Percentiles rank a stretch among this genome's conserved stretches.
phyloP scores from a whole-genome alignment of 2,797 vertebrate species.

The Acridotheres tristis region DNA sequence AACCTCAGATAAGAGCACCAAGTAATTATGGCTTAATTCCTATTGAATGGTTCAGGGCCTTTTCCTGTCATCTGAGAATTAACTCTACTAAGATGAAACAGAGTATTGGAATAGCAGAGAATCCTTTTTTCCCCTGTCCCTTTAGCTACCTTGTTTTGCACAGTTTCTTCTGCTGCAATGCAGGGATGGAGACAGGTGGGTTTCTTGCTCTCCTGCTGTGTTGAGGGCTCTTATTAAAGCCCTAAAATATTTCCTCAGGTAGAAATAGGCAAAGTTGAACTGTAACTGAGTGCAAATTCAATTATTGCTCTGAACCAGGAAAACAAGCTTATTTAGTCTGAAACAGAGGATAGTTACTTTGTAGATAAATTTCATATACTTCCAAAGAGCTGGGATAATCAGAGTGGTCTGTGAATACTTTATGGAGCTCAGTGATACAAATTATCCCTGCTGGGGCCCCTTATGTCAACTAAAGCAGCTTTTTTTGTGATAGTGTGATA shows the following conservation, averaged over 20 bases:
- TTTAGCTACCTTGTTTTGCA: not conserved
- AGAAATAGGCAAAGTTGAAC: not conserved
- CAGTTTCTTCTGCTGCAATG: not conserved
- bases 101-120: not conserved
- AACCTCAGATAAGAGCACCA: not conserved
- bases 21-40: not conserved
- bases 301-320: not conserved
- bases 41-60: not conserved
- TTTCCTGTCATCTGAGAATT: conserved; percentile 2
- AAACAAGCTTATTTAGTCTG: not conserved
- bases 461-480: not conserved
- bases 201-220: not conserved
- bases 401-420: not conserved
- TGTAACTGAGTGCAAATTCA: not conserved
- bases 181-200: not conserved
- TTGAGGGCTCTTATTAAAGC: not conserved
- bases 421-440: not conserved
- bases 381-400: not conserved
- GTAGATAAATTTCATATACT: not conserved
- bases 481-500: not conserved
- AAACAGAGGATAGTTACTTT: not conserved
- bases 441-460: not conserved
- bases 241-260: not conserved
- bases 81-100: not conserved
- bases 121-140: too few relatives aligned